Evolutionary conservation across 2,113 vertebrate species (phyloP).

Genomic region (Bambusicola thoracicus): DNA sequence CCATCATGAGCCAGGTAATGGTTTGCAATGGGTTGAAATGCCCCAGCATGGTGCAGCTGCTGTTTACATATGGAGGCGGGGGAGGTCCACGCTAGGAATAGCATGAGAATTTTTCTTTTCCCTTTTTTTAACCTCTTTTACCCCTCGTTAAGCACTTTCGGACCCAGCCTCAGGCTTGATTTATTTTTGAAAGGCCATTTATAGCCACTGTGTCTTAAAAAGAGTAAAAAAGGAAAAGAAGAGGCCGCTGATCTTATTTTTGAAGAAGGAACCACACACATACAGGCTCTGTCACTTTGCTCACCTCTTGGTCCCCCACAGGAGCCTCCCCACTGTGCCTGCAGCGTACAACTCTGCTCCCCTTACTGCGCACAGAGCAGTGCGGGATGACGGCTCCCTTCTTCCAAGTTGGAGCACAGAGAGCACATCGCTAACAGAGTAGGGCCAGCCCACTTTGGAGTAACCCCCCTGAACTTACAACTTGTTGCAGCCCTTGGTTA

Average conservation of each 20-base stretch:
- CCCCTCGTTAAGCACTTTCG: conserved; percentile 6
- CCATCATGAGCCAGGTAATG: neutral
- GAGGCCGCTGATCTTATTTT: neutral
- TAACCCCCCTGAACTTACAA: neutral
- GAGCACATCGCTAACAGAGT: neutral
- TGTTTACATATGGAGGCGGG: neutral
- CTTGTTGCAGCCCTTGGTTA: neutral
- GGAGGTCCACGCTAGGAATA: neutral
- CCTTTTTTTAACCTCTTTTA: conserved; percentile 27
- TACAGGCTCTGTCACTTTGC: neutral
- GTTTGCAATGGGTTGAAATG: neutral
- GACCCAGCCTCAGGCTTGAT: conserved; percentile 5
- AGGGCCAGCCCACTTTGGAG: neutral
- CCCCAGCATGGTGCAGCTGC: neutral
- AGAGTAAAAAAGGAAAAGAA: neutral
- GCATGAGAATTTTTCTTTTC: conserved; percentile 2
- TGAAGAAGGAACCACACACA: neutral
- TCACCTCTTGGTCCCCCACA: fast-evolving
- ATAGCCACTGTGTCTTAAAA: neutral
- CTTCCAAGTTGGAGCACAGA: neutral
- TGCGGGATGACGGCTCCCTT: neutral
- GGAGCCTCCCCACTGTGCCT: fast-evolving
- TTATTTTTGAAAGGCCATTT: conserved; percentile 51
- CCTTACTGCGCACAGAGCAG: neutral
- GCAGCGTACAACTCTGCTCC: fast-evolving